Conservation (phyloP, 2,888 invertebrate genomes). For the Thera obeliscata region DNA sequence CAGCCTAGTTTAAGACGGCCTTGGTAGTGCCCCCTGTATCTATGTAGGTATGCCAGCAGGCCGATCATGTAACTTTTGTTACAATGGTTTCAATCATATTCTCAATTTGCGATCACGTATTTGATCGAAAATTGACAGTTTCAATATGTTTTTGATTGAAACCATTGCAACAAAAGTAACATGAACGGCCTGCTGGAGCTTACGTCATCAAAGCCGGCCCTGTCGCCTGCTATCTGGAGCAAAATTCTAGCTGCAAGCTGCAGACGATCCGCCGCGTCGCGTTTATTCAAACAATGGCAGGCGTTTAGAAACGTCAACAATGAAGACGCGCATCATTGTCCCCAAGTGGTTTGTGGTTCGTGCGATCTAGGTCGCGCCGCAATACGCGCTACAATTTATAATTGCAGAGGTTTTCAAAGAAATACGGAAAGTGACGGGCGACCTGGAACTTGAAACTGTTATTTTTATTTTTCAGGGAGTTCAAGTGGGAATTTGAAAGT, state of each 20-base stretch:
- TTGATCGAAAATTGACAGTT: too few relatives aligned
- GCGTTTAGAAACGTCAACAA: constrained; percentile 51
- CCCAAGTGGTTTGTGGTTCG: constrained; percentile 36
- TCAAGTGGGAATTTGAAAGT: too few relatives aligned
- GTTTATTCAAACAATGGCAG: constrained; percentile 48
- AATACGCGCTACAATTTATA: constrained; percentile 44
- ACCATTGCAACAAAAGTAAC: too few relatives aligned
- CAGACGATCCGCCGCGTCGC: constrained; percentile 33
- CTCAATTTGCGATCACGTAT: too few relatives aligned
- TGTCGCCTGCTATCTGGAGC: constrained; percentile 25
- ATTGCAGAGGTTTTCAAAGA: constrained; percentile 44
- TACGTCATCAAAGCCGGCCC: constrained; percentile 1
- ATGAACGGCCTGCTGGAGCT: too few relatives aligned
- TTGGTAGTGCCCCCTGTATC: neutral
- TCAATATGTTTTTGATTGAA: too few relatives aligned
- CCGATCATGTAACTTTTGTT: too few relatives aligned
- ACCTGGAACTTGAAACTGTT: constrained; percentile 28
- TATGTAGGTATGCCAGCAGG: too few relatives aligned
- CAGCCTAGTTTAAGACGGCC: too few relatives aligned
- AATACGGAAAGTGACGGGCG: constrained; percentile 33
- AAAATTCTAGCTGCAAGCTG: constrained; percentile 19
- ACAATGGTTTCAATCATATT: too few relatives aligned
- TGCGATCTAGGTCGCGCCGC: constrained; percentile 41
- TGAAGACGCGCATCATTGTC: constrained; percentile 46
- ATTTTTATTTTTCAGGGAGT: neutral